Percentiles rank a stretch among this genome's conserved stretches.
These are phyloP conservation scores for Subacronicta megacephala DNA, from an alignment of 2,888 invertebrate species.

Conservation along the genomic window DNA sequence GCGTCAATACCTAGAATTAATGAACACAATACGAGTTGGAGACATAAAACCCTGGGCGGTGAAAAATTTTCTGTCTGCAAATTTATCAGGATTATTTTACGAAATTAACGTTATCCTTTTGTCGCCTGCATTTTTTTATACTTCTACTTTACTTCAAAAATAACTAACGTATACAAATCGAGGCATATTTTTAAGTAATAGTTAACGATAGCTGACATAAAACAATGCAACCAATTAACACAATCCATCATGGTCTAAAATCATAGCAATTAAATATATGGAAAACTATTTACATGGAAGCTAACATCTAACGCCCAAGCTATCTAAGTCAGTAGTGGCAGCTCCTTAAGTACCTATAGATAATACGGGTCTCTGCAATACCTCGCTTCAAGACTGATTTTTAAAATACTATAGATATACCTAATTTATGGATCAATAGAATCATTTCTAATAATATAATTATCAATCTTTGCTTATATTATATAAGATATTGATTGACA, in stretches of 20 bases:
- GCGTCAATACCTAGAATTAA: slow-evolving; percentile 46
- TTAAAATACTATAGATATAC: too few species aligned
- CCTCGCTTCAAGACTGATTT: too few species aligned
- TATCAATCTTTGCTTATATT: background rate
- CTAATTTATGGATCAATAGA: too few species aligned
- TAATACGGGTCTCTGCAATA: too few species aligned
- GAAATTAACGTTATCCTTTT: background rate
- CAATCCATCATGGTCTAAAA: background rate
- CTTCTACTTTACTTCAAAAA: too few species aligned
- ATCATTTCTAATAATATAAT: background rate
- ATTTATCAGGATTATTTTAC: slow-evolving; percentile 7
- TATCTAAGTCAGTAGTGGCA: slow-evolving; percentile 5
- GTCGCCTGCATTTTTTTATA: background rate
- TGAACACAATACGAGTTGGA: slow-evolving; percentile 34
- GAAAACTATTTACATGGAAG: slow-evolving; percentile 12
- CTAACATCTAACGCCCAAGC: too few species aligned
- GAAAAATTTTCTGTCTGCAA: slow-evolving; percentile 28
- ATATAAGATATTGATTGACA: slow-evolving; percentile 6
- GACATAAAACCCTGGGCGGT: slow-evolving; percentile 35
- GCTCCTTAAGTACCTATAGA: too few species aligned
- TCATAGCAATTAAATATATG: background rate
- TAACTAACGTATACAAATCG: too few species aligned
- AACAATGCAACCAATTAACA: background rate
- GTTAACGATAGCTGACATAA: too few species aligned
- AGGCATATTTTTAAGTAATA: too few species aligned